Evolutionary conservation across 2,888 invertebrate species (phyloP).

Genomic region (Myopa testacea): DNA sequence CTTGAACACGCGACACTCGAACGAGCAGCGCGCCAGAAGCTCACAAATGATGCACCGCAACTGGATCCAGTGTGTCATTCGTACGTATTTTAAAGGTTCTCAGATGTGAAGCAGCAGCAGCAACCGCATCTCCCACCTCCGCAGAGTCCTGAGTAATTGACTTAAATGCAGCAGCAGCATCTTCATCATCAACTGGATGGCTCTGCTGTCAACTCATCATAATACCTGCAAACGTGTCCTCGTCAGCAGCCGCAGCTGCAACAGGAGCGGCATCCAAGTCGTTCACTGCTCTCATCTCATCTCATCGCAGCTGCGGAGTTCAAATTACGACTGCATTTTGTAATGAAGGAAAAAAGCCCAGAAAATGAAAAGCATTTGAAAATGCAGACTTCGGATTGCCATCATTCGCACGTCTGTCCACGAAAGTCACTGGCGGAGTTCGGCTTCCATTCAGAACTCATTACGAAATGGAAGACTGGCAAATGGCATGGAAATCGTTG

Average conservation of each 20-base stretch:
- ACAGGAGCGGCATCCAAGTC: background rate
- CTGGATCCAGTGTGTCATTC: too few species aligned
- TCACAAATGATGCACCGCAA: too few species aligned
- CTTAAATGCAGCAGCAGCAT: too few species aligned
- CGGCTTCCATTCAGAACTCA: slow-evolving; percentile 5
- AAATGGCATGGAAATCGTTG: background rate
- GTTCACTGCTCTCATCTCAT: background rate
- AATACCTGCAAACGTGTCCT: slow-evolving; percentile 10
- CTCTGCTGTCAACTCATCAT: slow-evolving; percentile 18
- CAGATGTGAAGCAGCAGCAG: background rate
- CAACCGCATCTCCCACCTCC: background rate
- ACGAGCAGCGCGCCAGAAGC: too few species aligned
- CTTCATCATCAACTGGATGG: background rate
- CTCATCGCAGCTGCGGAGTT: background rate
- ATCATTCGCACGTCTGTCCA: background rate
- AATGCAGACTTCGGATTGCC: background rate
- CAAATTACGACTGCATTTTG: background rate
- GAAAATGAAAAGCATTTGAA: background rate
- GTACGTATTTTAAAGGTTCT: too few species aligned
- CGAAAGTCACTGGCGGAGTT: background rate
- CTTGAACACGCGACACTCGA: too few species aligned
- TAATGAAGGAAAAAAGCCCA: background rate
- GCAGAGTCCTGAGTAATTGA: too few species aligned
- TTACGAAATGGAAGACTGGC: background rate
- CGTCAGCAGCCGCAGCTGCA: background rate